Conservation (phyloP, 2,797 vertebrate species). For the Parauchenoglanis ngamensis region DNA sequence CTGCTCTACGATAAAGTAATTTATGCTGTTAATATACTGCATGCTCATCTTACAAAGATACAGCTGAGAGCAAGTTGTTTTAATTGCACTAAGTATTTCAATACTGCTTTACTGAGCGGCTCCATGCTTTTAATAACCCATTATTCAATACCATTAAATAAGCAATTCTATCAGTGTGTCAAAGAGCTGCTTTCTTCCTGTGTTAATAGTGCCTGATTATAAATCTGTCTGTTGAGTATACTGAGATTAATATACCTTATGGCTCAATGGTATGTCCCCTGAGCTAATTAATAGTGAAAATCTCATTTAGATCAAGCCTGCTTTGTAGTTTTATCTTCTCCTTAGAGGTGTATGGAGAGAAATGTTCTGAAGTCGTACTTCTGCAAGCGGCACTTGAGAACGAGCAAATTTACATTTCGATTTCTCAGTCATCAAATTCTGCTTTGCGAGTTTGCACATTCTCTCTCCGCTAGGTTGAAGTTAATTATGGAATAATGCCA, state of each 20-base stretch:
- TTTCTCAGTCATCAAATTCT: constrained; percentile 62
- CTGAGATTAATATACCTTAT: constrained; percentile 32
- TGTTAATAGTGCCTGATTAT: constrained; percentile 9
- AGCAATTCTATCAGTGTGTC: constrained; percentile 3
- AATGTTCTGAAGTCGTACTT: constrained; percentile 22
- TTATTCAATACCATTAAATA: constrained; percentile 7
- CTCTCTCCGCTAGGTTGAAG: constrained; percentile 45
- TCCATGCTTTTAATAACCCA: constrained; percentile 8
- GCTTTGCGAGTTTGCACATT: constrained; percentile 40
- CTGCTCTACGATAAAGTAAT: constrained; percentile 37
- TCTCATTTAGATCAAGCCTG: constrained; percentile 45
- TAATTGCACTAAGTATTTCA: constrained; percentile 62
- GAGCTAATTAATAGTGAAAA: constrained; percentile 45
- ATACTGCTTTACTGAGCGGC: constrained; percentile 41
- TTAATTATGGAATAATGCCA: constrained; percentile 61
- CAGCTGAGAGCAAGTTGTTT: constrained; percentile 20
- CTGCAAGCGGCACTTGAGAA: constrained; percentile 12
- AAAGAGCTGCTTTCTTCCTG: background rate
- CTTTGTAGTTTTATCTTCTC: constrained; percentile 42
- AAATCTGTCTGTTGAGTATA: constrained; percentile 18
- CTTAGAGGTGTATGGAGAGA: background rate
- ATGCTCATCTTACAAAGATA: background rate
- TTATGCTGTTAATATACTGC: constrained; percentile 43
- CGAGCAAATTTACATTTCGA: constrained; percentile 65
- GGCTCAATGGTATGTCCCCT: background rate